A percentile compares a stretch with the other conserved stretches of the same genome.
phyloP scores from a whole-genome alignment of 2,113 vertebrate species.

The Aptenodytes forsteri region DNA sequence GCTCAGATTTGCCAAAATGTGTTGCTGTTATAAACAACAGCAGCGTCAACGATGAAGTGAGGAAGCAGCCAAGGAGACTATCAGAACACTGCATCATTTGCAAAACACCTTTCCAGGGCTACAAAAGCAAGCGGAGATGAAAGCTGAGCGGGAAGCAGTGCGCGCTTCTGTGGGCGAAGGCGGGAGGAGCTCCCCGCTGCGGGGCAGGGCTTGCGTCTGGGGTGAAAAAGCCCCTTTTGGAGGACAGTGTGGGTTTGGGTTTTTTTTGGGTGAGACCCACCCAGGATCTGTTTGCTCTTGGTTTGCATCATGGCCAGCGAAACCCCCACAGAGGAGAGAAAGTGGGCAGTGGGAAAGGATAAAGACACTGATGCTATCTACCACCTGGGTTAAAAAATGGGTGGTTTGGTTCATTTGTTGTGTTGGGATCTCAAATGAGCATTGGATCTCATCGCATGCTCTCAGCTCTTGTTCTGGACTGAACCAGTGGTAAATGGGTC shows the following conservation, averaged over 20 bases:
- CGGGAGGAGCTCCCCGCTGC: not conserved
- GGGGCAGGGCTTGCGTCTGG: not conserved
- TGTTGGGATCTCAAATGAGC: not conserved
- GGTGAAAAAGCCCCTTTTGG: conserved; percentile 12
- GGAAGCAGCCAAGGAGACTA: not conserved
- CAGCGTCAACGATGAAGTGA: not conserved
- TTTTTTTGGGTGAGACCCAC: not conserved
- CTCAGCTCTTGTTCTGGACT: not conserved
- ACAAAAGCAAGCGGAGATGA: conserved; percentile 36
- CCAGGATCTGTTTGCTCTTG: not conserved
- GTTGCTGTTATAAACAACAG: conserved; percentile 40
- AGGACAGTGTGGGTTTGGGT: not conserved
- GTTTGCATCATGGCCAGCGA: not conserved
- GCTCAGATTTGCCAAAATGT: not conserved
- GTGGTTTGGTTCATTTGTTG: not conserved
- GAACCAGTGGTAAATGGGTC: not conserved
- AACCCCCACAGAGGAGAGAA: not conserved
- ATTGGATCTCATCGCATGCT: not conserved
- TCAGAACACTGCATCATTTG: conserved; percentile 5
- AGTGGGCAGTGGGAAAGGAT: not conserved
- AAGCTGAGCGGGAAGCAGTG: not conserved
- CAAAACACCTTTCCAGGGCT: conserved; percentile 5
- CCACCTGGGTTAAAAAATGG: not conserved
- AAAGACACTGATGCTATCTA: not conserved
- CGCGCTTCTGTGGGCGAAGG: not conserved